A percentile compares a stretch with the other conserved stretches of the same genome.
Conservation (phyloP, 2,797 vertebrate species). For the Chiloscyllium punctatum region DNA sequence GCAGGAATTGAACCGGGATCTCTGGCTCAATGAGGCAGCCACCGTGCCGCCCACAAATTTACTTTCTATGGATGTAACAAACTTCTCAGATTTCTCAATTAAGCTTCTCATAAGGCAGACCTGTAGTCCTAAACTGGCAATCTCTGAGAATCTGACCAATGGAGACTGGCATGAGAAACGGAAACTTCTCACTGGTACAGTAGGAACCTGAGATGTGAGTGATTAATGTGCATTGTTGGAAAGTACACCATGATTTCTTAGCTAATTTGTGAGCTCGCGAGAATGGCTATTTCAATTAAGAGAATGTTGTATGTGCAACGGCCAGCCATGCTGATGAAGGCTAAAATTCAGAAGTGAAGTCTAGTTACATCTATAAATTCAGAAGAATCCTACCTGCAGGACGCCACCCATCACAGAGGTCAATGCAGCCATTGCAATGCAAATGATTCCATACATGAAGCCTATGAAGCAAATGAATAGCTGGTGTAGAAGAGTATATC, state of each 20-base stretch:
- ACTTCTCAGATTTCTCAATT: not conserved
- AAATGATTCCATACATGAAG: slow-evolving; percentile 13
- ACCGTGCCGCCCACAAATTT: no score
- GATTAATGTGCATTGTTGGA: not conserved
- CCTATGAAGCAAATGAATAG: not conserved
- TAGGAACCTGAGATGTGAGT: not conserved
- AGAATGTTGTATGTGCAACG: not conserved
- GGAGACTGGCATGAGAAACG: not conserved
- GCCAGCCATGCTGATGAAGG: not conserved
- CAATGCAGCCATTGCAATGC: slow-evolving; percentile 30
- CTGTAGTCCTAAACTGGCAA: not conserved
- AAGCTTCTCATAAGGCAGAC: not conserved
- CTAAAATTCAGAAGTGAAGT: not conserved
- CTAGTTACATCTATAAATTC: not conserved
- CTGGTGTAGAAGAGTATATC: not conserved
- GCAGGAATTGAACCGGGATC: no score
- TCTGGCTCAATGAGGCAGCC: no score
- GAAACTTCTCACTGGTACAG: not conserved
- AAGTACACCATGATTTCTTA: not conserved
- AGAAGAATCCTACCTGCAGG: slow-evolving; percentile 3
- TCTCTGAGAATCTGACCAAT: not conserved
- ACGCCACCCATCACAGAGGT: not conserved
- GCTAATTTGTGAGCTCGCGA: not conserved
- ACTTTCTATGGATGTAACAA: no score
- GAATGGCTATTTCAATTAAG: not conserved